These are phyloP conservation scores for Drosophila burlai DNA, from an alignment of 1,140 invertebrate species.

Conservation along the genomic window DNA sequence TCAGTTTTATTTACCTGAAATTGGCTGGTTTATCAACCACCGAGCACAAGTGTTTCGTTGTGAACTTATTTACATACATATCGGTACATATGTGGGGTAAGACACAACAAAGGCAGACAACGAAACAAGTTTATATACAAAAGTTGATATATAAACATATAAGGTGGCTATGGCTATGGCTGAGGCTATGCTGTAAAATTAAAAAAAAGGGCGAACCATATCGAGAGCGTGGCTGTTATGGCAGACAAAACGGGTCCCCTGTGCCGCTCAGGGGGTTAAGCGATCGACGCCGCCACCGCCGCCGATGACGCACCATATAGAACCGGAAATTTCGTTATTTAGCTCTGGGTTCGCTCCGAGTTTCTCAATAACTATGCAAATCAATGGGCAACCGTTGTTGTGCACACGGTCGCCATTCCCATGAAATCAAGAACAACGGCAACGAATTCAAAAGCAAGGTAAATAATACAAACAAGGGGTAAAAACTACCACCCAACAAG, in stretches of 20 bases:
- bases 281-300: slow-evolving; percentile 4
- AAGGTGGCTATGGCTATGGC: slow-evolving; percentile 15
- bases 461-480: slow-evolving; percentile 1
- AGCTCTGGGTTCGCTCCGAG: not conserved
- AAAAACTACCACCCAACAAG: slow-evolving; percentile 17
- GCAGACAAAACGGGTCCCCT: slow-evolving; percentile 45
- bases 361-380: slow-evolving; percentile 50
- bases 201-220: slow-evolving; percentile 40
- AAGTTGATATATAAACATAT: slow-evolving; percentile 1
- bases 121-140: slow-evolving; percentile 49
- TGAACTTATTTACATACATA: slow-evolving; percentile 62
- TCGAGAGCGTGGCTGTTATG: slow-evolving; percentile 23
- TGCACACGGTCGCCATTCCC: slow-evolving; percentile 24
- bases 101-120: slow-evolving; percentile 46
- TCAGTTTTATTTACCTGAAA: slow-evolving; percentile 74
- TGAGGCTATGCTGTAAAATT: slow-evolving; percentile 34
- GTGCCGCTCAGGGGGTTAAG: slow-evolving; percentile 21
- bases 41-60: slow-evolving; percentile 76
- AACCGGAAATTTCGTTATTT: slow-evolving; percentile 48
- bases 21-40: slow-evolving; percentile 74
- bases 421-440: slow-evolving; percentile 7
- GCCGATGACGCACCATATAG: slow-evolving; percentile 46
- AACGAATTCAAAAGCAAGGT: slow-evolving; percentile 7
- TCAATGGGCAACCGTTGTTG: slow-evolving; percentile 44
- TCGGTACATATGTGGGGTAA: slow-evolving; percentile 64